phyloP scores from a whole-genome alignment of 2,797 vertebrate genomes.

The Neosalanx taihuensis region DNA sequence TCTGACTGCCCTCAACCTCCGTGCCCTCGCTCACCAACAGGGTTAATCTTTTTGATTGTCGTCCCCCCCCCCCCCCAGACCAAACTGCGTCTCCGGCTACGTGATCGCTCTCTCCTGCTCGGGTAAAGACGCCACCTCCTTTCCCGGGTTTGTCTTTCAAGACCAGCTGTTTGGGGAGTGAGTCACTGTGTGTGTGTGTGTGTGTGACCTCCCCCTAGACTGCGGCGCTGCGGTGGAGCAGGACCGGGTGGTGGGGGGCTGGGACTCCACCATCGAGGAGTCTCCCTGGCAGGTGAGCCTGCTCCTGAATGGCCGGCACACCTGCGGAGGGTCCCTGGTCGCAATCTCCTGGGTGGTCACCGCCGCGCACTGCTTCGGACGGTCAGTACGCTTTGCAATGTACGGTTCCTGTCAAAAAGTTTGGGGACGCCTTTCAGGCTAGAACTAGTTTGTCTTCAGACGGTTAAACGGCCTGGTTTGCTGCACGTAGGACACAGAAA shows the following conservation, averaged over 20 bases:
- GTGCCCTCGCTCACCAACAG: too few relatives aligned
- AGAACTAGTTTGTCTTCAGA: too few relatives aligned
- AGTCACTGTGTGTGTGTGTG: background rate
- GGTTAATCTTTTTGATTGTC: background rate
- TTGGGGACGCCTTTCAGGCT: too few relatives aligned
- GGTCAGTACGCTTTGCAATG: slow-evolving; percentile 19
- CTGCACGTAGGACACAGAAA: background rate
- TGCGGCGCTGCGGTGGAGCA: slow-evolving; percentile 62
- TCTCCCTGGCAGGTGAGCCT: slow-evolving; percentile 56
- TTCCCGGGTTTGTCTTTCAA: background rate
- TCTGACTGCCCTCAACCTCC: too few relatives aligned
- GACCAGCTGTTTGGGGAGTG: background rate
- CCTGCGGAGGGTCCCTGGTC: slow-evolving; percentile 47
- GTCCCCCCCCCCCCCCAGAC: slow-evolving; percentile 3
- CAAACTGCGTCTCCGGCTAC: slow-evolving; percentile 29
- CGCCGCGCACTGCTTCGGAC: slow-evolving; percentile 48
- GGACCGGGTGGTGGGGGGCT: slow-evolving; percentile 70
- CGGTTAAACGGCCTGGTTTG: background rate
- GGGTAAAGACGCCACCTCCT: slow-evolving; percentile 19
- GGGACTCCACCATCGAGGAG: slow-evolving; percentile 51
- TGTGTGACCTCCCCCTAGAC: slow-evolving; percentile 32
- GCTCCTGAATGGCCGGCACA: slow-evolving; percentile 30
- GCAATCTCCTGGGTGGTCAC: slow-evolving; percentile 42
- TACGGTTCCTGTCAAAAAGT: too few relatives aligned
- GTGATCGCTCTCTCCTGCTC: slow-evolving; percentile 49